Conservation (phyloP, 2,113 vertebrate species). For the Sturnira hondurensis region DNA sequence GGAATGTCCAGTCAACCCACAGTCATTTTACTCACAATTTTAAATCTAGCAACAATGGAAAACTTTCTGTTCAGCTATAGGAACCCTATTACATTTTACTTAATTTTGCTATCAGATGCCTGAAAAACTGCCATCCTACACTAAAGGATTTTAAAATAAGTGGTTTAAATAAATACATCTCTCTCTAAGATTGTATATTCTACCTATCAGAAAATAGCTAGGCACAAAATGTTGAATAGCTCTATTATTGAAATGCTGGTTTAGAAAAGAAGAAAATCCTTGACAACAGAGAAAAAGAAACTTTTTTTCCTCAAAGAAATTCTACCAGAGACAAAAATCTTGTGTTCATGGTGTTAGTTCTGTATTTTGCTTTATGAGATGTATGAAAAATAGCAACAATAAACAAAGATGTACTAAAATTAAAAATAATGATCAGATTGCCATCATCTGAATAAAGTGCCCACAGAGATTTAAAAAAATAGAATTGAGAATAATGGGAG, state of each 20-base stretch:
- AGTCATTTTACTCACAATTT: conserved; percentile 11
- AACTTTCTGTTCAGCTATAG: background rate
- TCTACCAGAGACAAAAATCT: background rate
- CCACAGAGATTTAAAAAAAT: too few relatives aligned
- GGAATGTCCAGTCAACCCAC: background rate
- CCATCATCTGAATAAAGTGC: too few relatives aligned
- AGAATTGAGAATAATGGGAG: background rate
- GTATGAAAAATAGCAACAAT: background rate
- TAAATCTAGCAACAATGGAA: background rate
- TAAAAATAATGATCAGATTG: too few relatives aligned
- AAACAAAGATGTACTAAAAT: background rate
- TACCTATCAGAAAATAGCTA: conserved; percentile 23
- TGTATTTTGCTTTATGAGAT: conserved; percentile 14
- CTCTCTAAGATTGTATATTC: background rate
- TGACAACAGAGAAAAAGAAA: background rate
- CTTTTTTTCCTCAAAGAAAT: background rate
- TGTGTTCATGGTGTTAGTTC: background rate
- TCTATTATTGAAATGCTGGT: conserved; percentile 3
- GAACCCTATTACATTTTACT: conserved; percentile 28
- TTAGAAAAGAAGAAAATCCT: conserved; percentile 19
- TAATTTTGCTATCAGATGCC: conserved; percentile 33
- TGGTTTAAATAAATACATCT: conserved; percentile 23
- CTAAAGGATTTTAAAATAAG: conserved; percentile 42
- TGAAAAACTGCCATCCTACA: conserved; percentile 27
- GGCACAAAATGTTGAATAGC: background rate